Base-by-base conservation (phyloP, 2,888 invertebrate genomes). In the Pachydiplax longipennis region DNA sequence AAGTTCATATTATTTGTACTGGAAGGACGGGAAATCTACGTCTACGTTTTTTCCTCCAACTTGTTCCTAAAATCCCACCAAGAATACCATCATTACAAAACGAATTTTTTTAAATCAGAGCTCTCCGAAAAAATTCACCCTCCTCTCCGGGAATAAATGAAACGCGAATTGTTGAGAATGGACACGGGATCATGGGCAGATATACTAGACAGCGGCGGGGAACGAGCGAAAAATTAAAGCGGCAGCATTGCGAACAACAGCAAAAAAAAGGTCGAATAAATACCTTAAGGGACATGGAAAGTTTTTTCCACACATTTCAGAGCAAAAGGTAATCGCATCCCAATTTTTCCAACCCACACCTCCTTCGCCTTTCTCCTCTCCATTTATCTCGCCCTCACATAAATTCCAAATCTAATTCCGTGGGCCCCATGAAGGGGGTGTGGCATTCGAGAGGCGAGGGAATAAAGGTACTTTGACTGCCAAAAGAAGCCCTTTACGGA, bases 321-420 rank as follows among this genome's bases (percentile, higher is more conserved):
- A 73, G 73, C 73, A 25, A 18, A 53, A 73, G 73, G 73, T 73
- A 73, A 31, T 73, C 73, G 25, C 25, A 73, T 73, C 73, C 73
- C 53, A 40, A 81, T 48, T 58, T 12, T 18, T 61, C 12, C 61
- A 1, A 61, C 35, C 53, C 82, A 22, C 40, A n/a, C 83, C 53
- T 10, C 22, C 65, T 65, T 18, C 53, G 35, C 82, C 82, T 58
- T 31, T 25, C 82, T 82, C 80, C 35, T 80, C 81, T 37, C 58
- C 61, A 61, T 87, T 65, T 65, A 87, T 87, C 53, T 25, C 18
- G 22, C 87, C 22, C 31, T 83, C 83, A 13, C 65, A 61, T 87
- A 87, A 87, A 87, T 61, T 61, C 87, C 35, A 61, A 31, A 65
- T 61, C 61, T 87, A 87, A 87, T 58, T 87, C 61, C 25, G 87